Evolutionary conservation across 2,113 vertebrate genomes (phyloP).

Genomic region (Plecotus auritus): DNA sequence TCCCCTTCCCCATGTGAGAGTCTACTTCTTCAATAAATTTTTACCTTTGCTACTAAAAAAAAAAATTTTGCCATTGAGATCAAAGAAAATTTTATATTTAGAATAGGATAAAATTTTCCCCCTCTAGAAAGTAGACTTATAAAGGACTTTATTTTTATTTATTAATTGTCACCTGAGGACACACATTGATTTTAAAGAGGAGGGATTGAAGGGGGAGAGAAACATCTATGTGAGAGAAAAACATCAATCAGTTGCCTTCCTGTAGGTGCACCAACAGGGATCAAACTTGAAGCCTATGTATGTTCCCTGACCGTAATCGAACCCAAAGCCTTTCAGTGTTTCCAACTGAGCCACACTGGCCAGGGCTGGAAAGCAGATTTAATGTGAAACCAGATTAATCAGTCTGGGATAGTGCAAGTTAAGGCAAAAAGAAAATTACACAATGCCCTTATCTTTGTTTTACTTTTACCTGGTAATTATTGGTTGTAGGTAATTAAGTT

Average conservation of each 20-base stretch:
- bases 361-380: neutral
- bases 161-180: neutral
- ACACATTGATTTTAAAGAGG: neutral
- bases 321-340: neutral
- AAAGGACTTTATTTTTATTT: neutral
- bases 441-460: neutral
- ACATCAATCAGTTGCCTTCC: neutral
- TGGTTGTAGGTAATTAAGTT: neutral
- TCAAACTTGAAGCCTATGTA: neutral
- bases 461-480: neutral
- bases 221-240: neutral
- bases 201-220: neutral
- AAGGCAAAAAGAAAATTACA: neutral
- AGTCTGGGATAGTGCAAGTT: neutral
- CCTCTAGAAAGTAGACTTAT: neutral
- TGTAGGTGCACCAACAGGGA: neutral
- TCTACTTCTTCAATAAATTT: too few relatives aligned
- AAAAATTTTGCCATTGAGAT: neutral
- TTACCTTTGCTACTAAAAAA: too few relatives aligned
- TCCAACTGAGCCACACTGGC: neutral
- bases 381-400: neutral
- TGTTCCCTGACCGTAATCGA: neutral
- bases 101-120: neutral
- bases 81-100: conserved; percentile 21
- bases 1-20: too few relatives aligned